Conservation (phyloP, 2,888 invertebrate genomes). For the Ariolimax columbianus region DNA sequence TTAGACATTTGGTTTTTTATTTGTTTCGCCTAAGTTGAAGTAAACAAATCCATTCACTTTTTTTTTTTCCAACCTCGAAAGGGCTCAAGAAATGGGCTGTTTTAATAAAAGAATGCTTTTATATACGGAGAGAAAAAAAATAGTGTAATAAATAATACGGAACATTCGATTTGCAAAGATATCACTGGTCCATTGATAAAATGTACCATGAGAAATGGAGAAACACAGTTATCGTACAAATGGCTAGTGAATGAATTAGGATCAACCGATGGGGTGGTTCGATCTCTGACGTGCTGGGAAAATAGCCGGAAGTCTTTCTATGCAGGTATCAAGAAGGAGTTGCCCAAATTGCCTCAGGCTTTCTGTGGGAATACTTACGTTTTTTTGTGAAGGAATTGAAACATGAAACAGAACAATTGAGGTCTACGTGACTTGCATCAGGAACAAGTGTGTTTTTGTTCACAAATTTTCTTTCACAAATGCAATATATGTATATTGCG, state of each 20-base stretch:
- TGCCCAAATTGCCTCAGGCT: neutral
- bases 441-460: neutral
- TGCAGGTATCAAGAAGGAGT: too few species aligned
- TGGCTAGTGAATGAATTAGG: neutral
- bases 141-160: neutral
- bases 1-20: neutral
- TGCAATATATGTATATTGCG: too few species aligned
- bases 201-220: neutral
- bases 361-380: neutral
- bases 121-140: too few species aligned
- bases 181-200: conserved; percentile 3
- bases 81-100: neutral
- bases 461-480: neutral
- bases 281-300: too few species aligned
- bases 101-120: neutral
- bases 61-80: neutral
- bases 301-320: too few species aligned
- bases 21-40: neutral
- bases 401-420: neutral
- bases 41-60: neutral
- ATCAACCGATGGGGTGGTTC: neutral
- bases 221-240: neutral
- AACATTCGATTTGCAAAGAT: neutral
- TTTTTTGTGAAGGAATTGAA: neutral
- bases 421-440: neutral